A percentile compares a stretch with the other conserved stretches of the same genome.
Evolutionary conservation across 1,140 invertebrate genomes (phyloP).

Genomic region (Zophobas morio): DNA sequence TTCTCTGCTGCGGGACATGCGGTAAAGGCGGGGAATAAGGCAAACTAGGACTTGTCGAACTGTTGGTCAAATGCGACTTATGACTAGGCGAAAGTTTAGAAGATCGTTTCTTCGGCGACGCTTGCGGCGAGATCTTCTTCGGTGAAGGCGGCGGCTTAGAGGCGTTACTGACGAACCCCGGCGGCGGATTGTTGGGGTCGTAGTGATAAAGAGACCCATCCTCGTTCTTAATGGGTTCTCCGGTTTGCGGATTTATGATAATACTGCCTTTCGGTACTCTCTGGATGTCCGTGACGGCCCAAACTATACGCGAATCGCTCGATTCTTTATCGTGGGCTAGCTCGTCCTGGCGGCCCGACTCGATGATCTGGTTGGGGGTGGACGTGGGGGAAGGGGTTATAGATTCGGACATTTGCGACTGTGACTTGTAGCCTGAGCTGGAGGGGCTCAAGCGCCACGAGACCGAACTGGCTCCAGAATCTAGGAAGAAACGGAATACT

Average conservation of each 20-base stretch:
- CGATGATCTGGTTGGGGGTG: constrained; percentile 62
- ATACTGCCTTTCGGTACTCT: constrained; percentile 87
- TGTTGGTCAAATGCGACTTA: constrained; percentile 62
- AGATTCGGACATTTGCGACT: constrained; percentile 82
- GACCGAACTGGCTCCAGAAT: constrained; percentile 79
- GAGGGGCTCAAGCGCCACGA: constrained; percentile 84
- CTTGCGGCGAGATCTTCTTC: constrained; percentile 50
- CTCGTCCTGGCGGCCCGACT: constrained; percentile 56
- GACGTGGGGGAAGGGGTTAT: constrained; percentile 81
- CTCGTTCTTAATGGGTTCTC: constrained; percentile 76
- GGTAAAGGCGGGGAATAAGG: constrained; percentile 62
- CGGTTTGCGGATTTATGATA: constrained; percentile 87
- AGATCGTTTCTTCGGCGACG: constrained; percentile 54
- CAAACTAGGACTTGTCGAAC: constrained; percentile 65
- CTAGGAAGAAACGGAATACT: constrained; percentile 63
- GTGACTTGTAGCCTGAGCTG: constrained; percentile 85
- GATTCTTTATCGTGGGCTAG: constrained; percentile 49
- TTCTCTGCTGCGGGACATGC: constrained; percentile 28
- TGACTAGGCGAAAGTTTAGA: constrained; percentile 59
- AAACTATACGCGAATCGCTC: constrained; percentile 73
- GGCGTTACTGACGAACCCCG: constrained; percentile 60
- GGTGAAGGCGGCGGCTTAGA: constrained; percentile 55
- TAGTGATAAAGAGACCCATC: constrained; percentile 82
- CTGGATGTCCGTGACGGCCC: constrained; percentile 88
- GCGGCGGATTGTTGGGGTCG: constrained; percentile 79